Percentiles rank a stretch among this genome's conserved stretches.
phyloP scores from a whole-genome alignment of 2,888 invertebrate species.

The Scaptomyza tumidula region DNA sequence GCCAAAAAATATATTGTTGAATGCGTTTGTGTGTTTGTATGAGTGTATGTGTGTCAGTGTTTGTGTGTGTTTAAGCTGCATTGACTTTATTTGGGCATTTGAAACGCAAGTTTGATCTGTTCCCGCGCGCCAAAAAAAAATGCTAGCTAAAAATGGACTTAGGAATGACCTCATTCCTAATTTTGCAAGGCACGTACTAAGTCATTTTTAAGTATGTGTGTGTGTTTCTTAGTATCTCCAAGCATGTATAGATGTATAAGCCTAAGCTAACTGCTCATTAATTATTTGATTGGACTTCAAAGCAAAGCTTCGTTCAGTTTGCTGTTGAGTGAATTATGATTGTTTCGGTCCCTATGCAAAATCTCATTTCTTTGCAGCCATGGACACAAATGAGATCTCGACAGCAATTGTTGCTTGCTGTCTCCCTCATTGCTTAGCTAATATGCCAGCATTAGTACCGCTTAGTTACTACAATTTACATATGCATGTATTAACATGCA shows the following conservation, averaged over 20 bases:
- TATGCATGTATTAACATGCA: constrained; percentile 27
- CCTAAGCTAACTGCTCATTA: constrained; percentile 37
- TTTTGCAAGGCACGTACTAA: constrained; percentile 56
- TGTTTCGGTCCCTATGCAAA: constrained; percentile 11
- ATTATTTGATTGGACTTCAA: constrained; percentile 24
- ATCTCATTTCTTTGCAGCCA: not conserved
- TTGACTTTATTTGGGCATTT: constrained; percentile 71
- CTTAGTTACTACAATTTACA: constrained; percentile 63
- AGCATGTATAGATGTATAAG: constrained; percentile 27
- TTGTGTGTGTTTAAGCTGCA: constrained; percentile 49
- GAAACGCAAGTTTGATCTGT: constrained; percentile 42
- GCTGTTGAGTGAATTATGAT: not conserved
- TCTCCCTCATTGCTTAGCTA: constrained; percentile 17
- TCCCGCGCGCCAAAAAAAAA: constrained; percentile 56
- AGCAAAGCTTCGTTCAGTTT: constrained; percentile 13
- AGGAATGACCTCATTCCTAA: constrained; percentile 72
- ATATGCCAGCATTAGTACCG: constrained; percentile 66
- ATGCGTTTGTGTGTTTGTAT: constrained; percentile 13
- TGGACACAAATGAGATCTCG: constrained; percentile 13
- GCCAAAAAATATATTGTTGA: constrained; percentile 43
- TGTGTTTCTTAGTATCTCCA: constrained; percentile 22
- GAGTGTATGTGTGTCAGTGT: constrained; percentile 16
- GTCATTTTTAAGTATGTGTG: constrained; percentile 37
- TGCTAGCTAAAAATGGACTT: constrained; percentile 64
- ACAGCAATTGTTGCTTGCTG: not conserved